A percentile compares a stretch with the other conserved stretches of the same genome.
Conservation (phyloP, 2,888 invertebrate genomes). For the Drosophila acutilabella region DNA sequence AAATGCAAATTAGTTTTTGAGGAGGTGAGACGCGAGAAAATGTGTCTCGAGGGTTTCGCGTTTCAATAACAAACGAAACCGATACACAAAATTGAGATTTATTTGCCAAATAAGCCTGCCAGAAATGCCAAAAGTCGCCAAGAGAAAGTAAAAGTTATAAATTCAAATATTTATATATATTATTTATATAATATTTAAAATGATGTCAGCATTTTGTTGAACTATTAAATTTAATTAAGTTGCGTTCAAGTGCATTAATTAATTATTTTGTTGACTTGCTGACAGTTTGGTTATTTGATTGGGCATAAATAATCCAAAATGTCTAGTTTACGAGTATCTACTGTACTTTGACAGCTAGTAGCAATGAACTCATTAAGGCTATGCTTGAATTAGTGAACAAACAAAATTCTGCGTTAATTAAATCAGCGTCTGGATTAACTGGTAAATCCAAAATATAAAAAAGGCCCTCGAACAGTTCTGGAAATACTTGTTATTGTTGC, state of each 20-base stretch:
- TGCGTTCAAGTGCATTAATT: constrained; percentile 10
- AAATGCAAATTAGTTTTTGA: constrained; percentile 68
- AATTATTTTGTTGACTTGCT: constrained; percentile 19
- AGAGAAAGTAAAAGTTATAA: constrained; percentile 68
- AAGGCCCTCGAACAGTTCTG: constrained; percentile 51
- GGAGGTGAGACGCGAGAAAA: not conserved
- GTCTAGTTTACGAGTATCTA: not conserved
- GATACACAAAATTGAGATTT: constrained; percentile 11
- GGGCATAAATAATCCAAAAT: constrained; percentile 4
- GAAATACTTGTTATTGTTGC: constrained; percentile 47
- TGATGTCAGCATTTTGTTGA: constrained; percentile 50
- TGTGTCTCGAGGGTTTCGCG: constrained; percentile 22
- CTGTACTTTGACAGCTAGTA: constrained; percentile 10
- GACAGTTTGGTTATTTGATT: constrained; percentile 23
- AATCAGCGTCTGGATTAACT: constrained; percentile 56
- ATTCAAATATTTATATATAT: not conserved
- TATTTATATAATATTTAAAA: constrained; percentile 16
- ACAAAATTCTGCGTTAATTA: constrained; percentile 64
- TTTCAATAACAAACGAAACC: constrained; percentile 61
- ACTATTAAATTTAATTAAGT: constrained; percentile 32
- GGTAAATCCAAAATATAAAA: constrained; percentile 42
- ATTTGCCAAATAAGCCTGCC: constrained; percentile 20
- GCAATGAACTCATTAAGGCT: constrained; percentile 63
- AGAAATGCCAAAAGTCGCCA: constrained; percentile 67
- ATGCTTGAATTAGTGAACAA: constrained; percentile 32